Evolutionary conservation across 2,797 vertebrate species (phyloP).

Genomic region (Geotrypetes seraphini): DNA sequence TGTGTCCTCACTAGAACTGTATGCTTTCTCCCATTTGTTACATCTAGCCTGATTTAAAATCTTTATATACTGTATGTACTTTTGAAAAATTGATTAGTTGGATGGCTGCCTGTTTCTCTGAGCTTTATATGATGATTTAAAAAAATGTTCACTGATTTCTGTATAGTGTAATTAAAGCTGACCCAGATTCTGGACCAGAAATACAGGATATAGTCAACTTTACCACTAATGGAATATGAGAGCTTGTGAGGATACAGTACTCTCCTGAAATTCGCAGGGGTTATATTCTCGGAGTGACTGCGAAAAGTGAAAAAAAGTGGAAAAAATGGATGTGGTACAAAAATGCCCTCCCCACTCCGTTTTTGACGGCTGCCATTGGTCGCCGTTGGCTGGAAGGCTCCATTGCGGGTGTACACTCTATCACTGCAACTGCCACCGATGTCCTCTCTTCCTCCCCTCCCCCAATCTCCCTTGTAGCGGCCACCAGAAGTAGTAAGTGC

Average conservation of each 20-base stretch:
- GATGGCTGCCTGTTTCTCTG: constrained; percentile 59
- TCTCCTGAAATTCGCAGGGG: no score
- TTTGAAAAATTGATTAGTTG: constrained; percentile 73
- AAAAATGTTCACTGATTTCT: constrained; percentile 57
- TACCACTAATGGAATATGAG: constrained; percentile 67
- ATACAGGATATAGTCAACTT: constrained; percentile 65
- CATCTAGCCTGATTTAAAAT: constrained; percentile 64
- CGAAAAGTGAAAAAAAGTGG: no score
- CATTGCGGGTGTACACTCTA: no score
- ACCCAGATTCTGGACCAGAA: constrained; percentile 68
- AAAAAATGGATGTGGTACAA: no score
- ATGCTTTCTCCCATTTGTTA: constrained; percentile 46
- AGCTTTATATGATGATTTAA: constrained; percentile 61
- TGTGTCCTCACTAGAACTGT: constrained; percentile 48
- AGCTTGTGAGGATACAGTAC: constrained; percentile 65
- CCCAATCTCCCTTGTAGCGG: no score
- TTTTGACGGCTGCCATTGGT: no score
- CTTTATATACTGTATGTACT: constrained; percentile 75
- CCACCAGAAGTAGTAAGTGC: no score
- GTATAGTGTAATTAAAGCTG: constrained; percentile 67
- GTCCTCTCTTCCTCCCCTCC: no score
- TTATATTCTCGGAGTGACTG: no score
- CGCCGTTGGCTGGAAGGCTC: no score
- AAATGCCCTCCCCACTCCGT: no score
- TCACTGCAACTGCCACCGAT: no score